Base-by-base conservation (phyloP, 2,113 vertebrate species). In the Potamarius usumacintae region DNA sequence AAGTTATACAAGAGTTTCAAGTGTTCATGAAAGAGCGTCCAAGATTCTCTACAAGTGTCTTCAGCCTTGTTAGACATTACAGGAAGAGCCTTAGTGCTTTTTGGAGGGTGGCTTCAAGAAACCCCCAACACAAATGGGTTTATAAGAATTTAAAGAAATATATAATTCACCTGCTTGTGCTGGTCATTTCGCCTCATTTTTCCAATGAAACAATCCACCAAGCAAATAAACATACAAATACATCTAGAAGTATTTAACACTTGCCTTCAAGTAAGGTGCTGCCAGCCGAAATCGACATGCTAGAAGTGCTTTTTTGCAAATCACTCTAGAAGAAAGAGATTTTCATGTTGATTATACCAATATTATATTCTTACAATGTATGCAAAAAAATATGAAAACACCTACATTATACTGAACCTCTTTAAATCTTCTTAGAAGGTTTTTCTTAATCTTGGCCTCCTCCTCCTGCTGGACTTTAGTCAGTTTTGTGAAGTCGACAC, bases 401-500 rank as follows among this genome's bases (percentile, higher is more conserved):
- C 5, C 50, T 42, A 71, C 15, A 48, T 60, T 18, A 2, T 11
- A 63, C 14, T 60, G 12, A 52, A 98, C 97, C 96, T 99, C 97
- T 95, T 96, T 98, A 1, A 94, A 90, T 71, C 95, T 94, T 20
- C 94, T 94, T 90, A 99, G 93, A 42, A 99, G 91, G 72, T 93
- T 93, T 87, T 89, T 96, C 93, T 98, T 99, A 91, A 94, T 90
- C 30, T 91, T 74, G 5, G 85, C 83, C 90, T 99, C 97, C 90
- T 97, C 95, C n/a, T 91, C 95, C 91, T 96, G 95, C 94, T 98
- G 95, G 10, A 96, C 95, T 87, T 91, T 88, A 17, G 94, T 96
- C 77, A 99, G 94, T 55, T 93, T 92, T 3, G 92, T 87, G 71
- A 96, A 96, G 85, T 99, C 98, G 89, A 94, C 91, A 53, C 96